Conservation (phyloP, 2,797 vertebrate genomes). For the Momotus momota region DNA sequence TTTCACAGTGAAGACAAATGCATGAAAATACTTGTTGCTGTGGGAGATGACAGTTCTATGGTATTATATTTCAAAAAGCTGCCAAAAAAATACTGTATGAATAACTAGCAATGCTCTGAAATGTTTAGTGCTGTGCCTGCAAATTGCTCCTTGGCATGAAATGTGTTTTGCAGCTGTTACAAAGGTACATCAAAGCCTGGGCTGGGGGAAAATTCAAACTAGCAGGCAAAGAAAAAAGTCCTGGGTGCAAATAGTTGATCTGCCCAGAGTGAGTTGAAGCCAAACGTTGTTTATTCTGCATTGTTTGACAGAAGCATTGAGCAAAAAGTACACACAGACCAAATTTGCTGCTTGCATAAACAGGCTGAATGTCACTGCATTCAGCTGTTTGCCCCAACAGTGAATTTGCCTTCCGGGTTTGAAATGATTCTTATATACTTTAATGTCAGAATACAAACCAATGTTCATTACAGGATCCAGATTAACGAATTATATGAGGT, state of each 20-base stretch:
- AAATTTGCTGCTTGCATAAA: conserved; percentile 55
- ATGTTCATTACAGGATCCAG: neutral
- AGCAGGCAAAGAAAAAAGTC: conserved; percentile 44
- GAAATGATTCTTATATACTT: conserved; percentile 38
- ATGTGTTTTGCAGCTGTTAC: conserved; percentile 66
- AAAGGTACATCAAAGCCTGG: conserved; percentile 67
- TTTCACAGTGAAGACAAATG: conserved; percentile 61
- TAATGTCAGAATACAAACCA: conserved; percentile 38
- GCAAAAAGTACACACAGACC: conserved; percentile 37
- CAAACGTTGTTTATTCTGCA: conserved; percentile 62
- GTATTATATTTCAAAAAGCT: conserved; percentile 53
- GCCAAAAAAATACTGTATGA: conserved; percentile 64
- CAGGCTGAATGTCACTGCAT: conserved; percentile 64
- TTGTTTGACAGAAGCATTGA: conserved; percentile 55
- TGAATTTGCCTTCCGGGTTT: conserved; percentile 50
- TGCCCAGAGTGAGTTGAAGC: conserved; percentile 56
- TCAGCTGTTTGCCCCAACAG: conserved; percentile 43
- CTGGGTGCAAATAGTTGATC: conserved; percentile 56
- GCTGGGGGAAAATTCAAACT: conserved; percentile 54
- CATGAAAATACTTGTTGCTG: conserved; percentile 64
- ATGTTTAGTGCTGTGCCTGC: conserved; percentile 61
- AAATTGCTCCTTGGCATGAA: conserved; percentile 71
- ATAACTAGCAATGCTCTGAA: conserved; percentile 63
- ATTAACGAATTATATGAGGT: conserved; percentile 19
- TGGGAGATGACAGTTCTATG: conserved; percentile 43